Evolutionary conservation across 2,797 vertebrate species (phyloP).

Genomic region (Lutjanus campechanus): DNA sequence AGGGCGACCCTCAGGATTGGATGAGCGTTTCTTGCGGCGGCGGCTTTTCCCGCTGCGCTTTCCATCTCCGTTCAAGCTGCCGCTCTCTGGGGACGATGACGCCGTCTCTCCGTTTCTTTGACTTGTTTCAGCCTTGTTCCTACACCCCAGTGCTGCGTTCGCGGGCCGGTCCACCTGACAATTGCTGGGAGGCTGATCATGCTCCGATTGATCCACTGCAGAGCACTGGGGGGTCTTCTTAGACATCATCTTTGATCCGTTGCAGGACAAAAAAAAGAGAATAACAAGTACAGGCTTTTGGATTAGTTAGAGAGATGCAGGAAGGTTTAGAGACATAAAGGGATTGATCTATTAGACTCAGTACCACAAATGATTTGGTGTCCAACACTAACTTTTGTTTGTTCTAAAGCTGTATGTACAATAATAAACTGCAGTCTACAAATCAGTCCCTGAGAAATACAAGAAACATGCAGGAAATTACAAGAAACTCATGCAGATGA

Average conservation of each 20-base stretch:
- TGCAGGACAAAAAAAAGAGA: constrained; percentile 61
- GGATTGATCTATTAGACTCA: constrained; percentile 46
- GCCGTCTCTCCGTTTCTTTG: constrained; percentile 72
- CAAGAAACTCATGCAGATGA: constrained; percentile 44
- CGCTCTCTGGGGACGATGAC: constrained; percentile 79
- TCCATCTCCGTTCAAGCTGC: constrained; percentile 74
- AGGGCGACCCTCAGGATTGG: constrained; percentile 49
- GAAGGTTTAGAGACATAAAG: constrained; percentile 55
- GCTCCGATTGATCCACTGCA: constrained; percentile 62
- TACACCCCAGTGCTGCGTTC: constrained; percentile 23
- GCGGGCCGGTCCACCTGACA: constrained; percentile 54
- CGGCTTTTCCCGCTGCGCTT: constrained; percentile 78
- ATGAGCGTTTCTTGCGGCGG: constrained; percentile 73
- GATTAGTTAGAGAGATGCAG: constrained; percentile 76
- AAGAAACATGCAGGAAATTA: constrained; percentile 53
- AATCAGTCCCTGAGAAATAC: constrained; percentile 30
- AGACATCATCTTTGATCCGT: constrained; percentile 82
- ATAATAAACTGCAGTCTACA: constrained; percentile 6
- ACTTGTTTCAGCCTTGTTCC: constrained; percentile 45
- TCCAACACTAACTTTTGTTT: constrained; percentile 18
- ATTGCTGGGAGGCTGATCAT: constrained; percentile 48
- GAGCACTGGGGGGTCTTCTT: constrained; percentile 71
- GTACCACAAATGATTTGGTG: not conserved
- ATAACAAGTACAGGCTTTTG: constrained; percentile 79
- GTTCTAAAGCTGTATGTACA: not conserved